Conservation (phyloP, 2,113 vertebrate genomes). For the Oophaga pumilio region DNA sequence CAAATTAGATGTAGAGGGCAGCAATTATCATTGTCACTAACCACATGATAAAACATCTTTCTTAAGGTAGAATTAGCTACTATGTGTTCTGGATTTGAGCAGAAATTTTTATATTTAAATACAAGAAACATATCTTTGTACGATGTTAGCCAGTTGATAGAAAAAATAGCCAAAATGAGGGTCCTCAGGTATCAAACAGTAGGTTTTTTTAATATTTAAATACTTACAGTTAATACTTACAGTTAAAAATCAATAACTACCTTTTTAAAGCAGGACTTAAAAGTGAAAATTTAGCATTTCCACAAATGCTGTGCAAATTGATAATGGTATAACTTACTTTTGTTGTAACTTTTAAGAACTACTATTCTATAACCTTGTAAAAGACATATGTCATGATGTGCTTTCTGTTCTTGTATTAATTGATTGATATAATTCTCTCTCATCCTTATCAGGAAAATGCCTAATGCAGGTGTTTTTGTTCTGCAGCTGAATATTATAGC, state of each 20-base stretch:
- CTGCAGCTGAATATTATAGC: no score
- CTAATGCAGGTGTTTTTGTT: no score
- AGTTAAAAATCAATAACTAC: not conserved
- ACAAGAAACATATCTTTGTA: no score
- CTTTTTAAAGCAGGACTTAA: not conserved
- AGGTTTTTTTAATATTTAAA: not conserved
- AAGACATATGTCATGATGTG: no score
- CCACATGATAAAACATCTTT: constrained; percentile 8
- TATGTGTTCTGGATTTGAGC: not conserved
- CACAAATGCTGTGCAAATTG: not conserved
- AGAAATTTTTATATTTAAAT: no score
- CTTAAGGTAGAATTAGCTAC: not conserved
- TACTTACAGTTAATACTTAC: not conserved
- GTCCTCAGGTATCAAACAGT: no score
- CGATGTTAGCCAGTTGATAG: no score
- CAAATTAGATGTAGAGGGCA: constrained; percentile 14
- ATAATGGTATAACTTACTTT: not conserved
- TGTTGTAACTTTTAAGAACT: not conserved
- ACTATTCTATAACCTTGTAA: no score
- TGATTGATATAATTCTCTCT: no score
- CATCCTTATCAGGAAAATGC: no score
- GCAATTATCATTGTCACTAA: constrained; percentile 5
- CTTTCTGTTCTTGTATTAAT: no score
- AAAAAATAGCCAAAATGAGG: no score
- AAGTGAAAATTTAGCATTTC: not conserved